A percentile compares a stretch with the other conserved stretches of the same genome.
Conservation (phyloP, 2,113 vertebrate species). For the Coreoperca whiteheadi region DNA sequence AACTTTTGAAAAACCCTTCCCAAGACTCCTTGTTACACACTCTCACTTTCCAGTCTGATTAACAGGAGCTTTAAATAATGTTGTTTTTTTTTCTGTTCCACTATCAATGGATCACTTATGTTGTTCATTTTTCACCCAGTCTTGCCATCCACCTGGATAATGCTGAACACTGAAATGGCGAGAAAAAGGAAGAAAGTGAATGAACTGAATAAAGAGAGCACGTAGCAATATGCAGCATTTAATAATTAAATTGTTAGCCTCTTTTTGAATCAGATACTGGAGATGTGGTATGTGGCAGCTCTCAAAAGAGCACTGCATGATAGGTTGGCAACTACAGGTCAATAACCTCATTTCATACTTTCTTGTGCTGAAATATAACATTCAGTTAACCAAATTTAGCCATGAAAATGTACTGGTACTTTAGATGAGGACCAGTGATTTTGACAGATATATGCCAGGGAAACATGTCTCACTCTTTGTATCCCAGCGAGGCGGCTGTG, state of each 20-base stretch:
- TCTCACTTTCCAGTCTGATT: background rate
- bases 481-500: slow-evolving; percentile 88
- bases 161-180: slow-evolving; percentile 87
- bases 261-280: background rate
- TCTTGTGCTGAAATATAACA: background rate
- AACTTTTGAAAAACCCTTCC: too few species aligned
- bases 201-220: too few species aligned
- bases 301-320: slow-evolving; percentile 22
- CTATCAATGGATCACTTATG: slow-evolving; percentile 75
- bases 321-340: background rate
- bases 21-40: background rate
- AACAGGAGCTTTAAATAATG: background rate
- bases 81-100: slow-evolving; percentile 60
- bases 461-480: slow-evolving; percentile 84
- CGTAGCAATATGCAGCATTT: background rate
- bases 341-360: slow-evolving; percentile 11
- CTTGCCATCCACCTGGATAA: slow-evolving; percentile 92
- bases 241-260: background rate
- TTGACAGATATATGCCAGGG: background rate
- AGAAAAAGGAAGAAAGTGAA: background rate
- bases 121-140: slow-evolving; percentile 89
- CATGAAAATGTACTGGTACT: too few species aligned
- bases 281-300: background rate
- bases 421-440: background rate
- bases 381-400: too few species aligned